phyloP scores from a whole-genome alignment of 2,797 vertebrate genomes.

The Scolopax bukidnonensis region DNA sequence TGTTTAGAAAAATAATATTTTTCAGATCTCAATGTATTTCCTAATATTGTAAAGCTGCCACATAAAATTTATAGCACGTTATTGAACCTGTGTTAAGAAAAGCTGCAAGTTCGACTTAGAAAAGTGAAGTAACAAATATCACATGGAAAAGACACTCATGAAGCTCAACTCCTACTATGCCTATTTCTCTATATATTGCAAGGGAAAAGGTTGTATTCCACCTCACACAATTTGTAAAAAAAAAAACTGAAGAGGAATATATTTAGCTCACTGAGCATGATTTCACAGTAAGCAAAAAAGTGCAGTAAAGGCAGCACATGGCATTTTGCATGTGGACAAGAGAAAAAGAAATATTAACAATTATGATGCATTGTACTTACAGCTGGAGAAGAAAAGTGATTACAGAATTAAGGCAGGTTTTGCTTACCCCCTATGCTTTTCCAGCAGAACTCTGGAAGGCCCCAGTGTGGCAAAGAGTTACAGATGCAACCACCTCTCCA shows the following conservation, averaged over 20 bases:
- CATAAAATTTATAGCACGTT: neutral
- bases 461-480: neutral
- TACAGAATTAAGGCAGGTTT: neutral
- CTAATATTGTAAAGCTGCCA: neutral
- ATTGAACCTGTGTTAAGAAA: neutral
- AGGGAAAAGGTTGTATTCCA: neutral
- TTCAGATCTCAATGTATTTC: neutral
- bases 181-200: neutral
- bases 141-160: neutral
- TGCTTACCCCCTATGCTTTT: neutral
- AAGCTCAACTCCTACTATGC: neutral
- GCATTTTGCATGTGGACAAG: neutral
- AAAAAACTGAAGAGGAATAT: neutral
- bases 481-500: neutral
- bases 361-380: neutral
- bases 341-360: neutral
- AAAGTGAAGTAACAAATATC: neutral
- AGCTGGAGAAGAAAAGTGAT: neutral
- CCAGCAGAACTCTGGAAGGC: neutral
- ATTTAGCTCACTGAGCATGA: neutral
- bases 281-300: neutral
- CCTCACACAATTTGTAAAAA: neutral
- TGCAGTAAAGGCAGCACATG: neutral
- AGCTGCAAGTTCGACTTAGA: neutral
- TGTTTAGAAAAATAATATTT: constrained; percentile 31